phyloP scores from a whole-genome alignment of 2,113 vertebrate genomes.

The Hippocampus guttulatus region DNA sequence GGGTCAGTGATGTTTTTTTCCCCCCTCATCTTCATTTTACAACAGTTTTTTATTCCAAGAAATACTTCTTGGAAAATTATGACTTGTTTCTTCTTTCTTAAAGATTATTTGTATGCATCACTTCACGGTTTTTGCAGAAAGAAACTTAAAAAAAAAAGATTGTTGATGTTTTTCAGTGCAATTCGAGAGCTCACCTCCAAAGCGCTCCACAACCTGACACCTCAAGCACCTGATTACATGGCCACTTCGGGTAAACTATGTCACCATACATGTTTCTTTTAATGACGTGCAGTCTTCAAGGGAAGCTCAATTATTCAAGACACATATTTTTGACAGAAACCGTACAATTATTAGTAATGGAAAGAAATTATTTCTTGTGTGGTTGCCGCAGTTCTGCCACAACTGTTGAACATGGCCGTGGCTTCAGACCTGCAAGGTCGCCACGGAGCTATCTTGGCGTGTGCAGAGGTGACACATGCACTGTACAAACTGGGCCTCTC shows the following conservation, averaged over 20 bases:
- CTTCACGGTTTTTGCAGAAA: background rate
- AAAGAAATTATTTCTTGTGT: background rate
- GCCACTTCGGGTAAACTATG: slow-evolving; percentile 75
- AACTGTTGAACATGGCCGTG: slow-evolving; percentile 77
- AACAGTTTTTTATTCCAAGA: too few species aligned
- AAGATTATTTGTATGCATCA: background rate
- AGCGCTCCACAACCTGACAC: slow-evolving; percentile 85
- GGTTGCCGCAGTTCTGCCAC: slow-evolving; percentile 79
- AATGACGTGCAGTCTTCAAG: background rate
- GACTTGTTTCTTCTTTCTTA: too few species aligned
- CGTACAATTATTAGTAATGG: background rate
- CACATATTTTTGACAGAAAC: background rate
- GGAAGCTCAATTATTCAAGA: background rate
- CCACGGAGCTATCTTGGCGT: slow-evolving; percentile 90
- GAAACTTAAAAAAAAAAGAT: background rate
- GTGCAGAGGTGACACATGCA: slow-evolving; percentile 85
- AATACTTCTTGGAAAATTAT: too few species aligned
- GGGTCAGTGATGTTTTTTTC: slow-evolving; percentile 64
- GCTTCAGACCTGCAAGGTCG: slow-evolving; percentile 83
- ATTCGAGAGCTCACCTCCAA: slow-evolving; percentile 85
- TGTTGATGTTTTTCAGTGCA: slow-evolving; percentile 62
- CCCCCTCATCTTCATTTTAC: too few species aligned
- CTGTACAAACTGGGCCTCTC: slow-evolving; percentile 76
- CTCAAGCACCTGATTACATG: slow-evolving; percentile 79
- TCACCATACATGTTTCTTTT: slow-evolving; percentile 38